Evolutionary conservation across 1,140 invertebrate genomes (phyloP), one percentile per base, ranked within the genome.

Genomic region (Pygmarrhopalites habei): DNA sequence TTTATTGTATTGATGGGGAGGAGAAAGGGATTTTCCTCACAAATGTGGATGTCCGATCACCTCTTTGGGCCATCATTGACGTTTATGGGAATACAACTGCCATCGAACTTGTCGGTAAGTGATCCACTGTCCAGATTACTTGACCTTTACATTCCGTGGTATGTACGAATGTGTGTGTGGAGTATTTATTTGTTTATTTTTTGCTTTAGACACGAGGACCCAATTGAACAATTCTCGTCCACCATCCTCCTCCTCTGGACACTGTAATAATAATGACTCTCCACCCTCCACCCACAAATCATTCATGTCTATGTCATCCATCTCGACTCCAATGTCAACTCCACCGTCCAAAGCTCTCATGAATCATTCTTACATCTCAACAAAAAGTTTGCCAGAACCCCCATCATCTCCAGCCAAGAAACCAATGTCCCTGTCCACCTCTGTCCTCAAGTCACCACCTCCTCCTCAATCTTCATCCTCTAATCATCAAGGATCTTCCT

Each of bases 71-170:
- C 0, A 79, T 99, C 23, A 84, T 98, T 47, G 95, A 98, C 75
- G 87, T 98, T 28, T 98, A 99, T 77, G 95, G 95, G 0, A 98
- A 98, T 76, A 95, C 91, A 61, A 92, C 90, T 0, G 89, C 86
- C 5, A 85, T 98, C 52, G 92, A 98, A 78, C 89, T 97, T 74
- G 81, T 94, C 14, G 77, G 69, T 73, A 64, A 68, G 67, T 52
- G 14, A 28, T 25, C n/a, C 4, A 5, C 44, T 21, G 12, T 12
- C n/a, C 39, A 39, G 35, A 39, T 7, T 10, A 17, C 10, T 17
- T 39, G 35, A 39, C 10, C 7, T 39, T 39, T 39, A 17, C 7
- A 39, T 10, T 39, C 10, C 17, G 35, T 39, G 17, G 17, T 39
- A 39, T 10, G 17, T 39, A 39, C 17, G 17, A 10, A 10, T 39